Evolutionary conservation across 2,113 vertebrate species (phyloP).

Genomic region (Hypocryptadius cinnamomeus): DNA sequence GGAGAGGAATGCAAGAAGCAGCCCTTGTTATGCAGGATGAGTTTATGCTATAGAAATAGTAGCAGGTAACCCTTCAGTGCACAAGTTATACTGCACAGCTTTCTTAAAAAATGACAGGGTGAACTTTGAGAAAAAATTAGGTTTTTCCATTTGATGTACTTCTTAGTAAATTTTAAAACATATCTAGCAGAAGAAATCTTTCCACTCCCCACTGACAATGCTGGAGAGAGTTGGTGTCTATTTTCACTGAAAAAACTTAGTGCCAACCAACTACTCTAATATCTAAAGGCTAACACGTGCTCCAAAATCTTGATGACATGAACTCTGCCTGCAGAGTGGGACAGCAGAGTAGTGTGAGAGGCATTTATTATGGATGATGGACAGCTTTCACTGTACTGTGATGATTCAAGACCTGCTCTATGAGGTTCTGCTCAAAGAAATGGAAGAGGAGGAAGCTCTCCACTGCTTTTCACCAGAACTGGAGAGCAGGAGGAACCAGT

Average conservation of each 20-base stretch:
- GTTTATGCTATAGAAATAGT: neutral
- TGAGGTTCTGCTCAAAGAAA: neutral
- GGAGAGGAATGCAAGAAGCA: neutral
- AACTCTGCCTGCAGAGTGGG: too few relatives aligned
- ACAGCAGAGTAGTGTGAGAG: neutral
- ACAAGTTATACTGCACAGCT: rapidly evolving
- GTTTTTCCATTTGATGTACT: neutral
- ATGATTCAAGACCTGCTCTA: neutral
- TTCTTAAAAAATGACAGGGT: neutral
- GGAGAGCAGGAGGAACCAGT: neutral
- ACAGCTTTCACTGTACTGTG: neutral
- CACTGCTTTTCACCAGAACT: rapidly evolving
- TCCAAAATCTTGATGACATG: neutral
- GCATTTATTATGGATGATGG: neutral
- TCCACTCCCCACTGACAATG: neutral
- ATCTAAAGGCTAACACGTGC: neutral
- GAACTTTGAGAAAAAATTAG: neutral
- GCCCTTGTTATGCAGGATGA: neutral
- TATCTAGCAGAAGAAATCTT: neutral
- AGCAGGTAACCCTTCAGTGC: neutral
- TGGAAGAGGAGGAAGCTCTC: neutral
- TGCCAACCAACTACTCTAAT: neutral
- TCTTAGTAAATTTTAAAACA: neutral
- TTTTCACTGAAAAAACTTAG: neutral
- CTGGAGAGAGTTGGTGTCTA: neutral